Percentiles rank a stretch among this genome's conserved stretches.
phyloP scores from a whole-genome alignment of 2,797 vertebrate species.

The Lacerta agilis region DNA sequence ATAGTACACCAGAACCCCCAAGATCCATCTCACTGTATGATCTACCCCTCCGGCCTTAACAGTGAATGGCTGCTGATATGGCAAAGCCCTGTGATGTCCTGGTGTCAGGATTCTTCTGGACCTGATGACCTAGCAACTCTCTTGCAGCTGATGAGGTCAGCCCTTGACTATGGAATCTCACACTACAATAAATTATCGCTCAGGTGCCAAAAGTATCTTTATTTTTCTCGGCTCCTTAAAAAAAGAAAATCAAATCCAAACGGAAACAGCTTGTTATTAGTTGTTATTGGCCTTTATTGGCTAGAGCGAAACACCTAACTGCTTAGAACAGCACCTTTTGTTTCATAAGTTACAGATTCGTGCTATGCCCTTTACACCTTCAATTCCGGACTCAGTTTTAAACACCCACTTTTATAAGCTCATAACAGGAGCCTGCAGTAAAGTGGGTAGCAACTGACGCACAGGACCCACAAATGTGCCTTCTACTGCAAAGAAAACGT shows the following conservation, averaged over 20 bases:
- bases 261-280: background rate
- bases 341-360: conserved; percentile 37
- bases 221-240: background rate
- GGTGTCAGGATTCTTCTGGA: no score
- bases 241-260: background rate
- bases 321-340: conserved; percentile 30
- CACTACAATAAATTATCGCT: background rate
- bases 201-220: background rate
- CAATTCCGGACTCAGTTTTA: background rate
- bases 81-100: background rate
- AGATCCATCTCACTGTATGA: background rate
- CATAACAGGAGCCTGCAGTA: conserved; percentile 20
- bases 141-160: background rate
- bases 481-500: conserved; percentile 44
- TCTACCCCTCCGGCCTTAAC: background rate
- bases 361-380: conserved; percentile 31
- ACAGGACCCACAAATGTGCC: conserved; percentile 21
- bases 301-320: background rate
- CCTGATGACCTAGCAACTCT: background rate
- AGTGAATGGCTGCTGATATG: background rate
- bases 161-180: background rate
- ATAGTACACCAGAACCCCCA: background rate
- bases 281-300: no score
- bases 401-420: background rate
- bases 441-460: conserved; percentile 25